phyloP scores from a whole-genome alignment of 23 tunicate genomes.

The Styela plicata region DNA sequence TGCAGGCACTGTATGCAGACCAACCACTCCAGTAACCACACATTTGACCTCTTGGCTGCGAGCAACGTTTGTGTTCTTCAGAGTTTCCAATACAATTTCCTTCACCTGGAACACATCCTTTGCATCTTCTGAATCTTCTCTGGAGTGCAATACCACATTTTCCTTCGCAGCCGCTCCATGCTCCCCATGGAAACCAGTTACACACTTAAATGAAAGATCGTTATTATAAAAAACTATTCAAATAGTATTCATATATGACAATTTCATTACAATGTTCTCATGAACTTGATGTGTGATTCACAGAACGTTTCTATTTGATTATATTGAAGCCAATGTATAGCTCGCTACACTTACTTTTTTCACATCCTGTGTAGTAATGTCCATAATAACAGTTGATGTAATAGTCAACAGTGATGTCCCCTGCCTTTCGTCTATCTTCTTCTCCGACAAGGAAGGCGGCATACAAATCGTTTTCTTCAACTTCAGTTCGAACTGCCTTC shows the following conservation, averaged over 20 bases:
- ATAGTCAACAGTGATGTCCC: neutral
- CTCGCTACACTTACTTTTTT: slow-evolving; percentile 23
- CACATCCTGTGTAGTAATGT: slow-evolving; percentile 8
- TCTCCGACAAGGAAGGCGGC: neutral
- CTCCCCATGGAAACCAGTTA: slow-evolving; percentile 85
- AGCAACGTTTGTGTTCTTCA: slow-evolving; percentile 40
- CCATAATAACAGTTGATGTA: slow-evolving; percentile 20
- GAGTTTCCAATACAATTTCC: slow-evolving; percentile 69
- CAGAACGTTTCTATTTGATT: too few species aligned
- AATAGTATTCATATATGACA: neutral
- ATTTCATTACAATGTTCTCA: neutral
- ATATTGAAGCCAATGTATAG: too few species aligned
- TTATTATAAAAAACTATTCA: too few species aligned
- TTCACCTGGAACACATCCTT: slow-evolving; percentile 66
- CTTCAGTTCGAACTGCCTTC: neutral
- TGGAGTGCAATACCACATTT: slow-evolving; percentile 66
- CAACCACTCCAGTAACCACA: slow-evolving; percentile 97
- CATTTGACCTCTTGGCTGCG: slow-evolving; percentile 55
- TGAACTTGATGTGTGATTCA: too few species aligned
- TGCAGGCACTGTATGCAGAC: slow-evolving; percentile 69
- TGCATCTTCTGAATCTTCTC: slow-evolving; percentile 76
- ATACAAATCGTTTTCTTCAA: slow-evolving; percentile 15
- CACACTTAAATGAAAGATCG: slow-evolving; percentile 57
- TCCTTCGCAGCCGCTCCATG: slow-evolving; percentile 86
- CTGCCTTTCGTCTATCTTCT: slow-evolving; percentile 4